Evolutionary conservation across 1,140 invertebrate species (phyloP).

Genomic region (Drosophila sproati): DNA sequence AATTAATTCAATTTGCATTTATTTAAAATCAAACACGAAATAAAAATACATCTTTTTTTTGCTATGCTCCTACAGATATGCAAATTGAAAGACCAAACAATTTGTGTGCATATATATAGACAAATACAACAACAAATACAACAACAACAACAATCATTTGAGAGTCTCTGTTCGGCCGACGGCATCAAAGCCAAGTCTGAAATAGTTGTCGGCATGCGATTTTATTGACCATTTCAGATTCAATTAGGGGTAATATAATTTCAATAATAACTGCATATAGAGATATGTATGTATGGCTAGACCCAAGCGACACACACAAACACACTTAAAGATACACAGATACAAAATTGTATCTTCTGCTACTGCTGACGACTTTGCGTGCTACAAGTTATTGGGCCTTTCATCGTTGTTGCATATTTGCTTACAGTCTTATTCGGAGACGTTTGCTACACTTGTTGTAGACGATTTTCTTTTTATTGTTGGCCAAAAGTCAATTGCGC

Average conservation of each 20-base stretch:
- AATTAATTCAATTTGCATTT: conserved; percentile 80
- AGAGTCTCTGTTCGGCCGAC: not conserved
- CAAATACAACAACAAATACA: conserved; percentile 30
- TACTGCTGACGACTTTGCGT: conserved; percentile 50
- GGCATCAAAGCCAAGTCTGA: conserved; percentile 65
- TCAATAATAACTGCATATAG: conserved; percentile 79
- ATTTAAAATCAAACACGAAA: conserved; percentile 44
- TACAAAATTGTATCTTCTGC: conserved; percentile 17
- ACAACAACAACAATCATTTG: conserved; percentile 10
- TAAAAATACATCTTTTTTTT: conserved; percentile 55
- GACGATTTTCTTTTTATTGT: conserved; percentile 49
- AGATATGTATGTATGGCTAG: conserved; percentile 21
- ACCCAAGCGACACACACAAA: conserved; percentile 22
- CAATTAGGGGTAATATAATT: conserved; percentile 84
- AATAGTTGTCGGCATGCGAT: conserved; percentile 80
- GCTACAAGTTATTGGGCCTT: conserved; percentile 46
- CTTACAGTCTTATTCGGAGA: conserved; percentile 51
- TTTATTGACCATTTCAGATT: conserved; percentile 84
- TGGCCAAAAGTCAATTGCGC: conserved; percentile 32
- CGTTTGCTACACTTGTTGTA: conserved; percentile 17
- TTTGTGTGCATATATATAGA: conserved; percentile 19
- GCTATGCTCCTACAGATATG: conserved; percentile 56
- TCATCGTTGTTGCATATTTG: conserved; percentile 41
- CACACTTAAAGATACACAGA: conserved; percentile 32
- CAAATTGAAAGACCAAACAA: conserved; percentile 49